phyloP scores from a whole-genome alignment of 2,113 vertebrate genomes.

The Agapornis roseicollis region DNA sequence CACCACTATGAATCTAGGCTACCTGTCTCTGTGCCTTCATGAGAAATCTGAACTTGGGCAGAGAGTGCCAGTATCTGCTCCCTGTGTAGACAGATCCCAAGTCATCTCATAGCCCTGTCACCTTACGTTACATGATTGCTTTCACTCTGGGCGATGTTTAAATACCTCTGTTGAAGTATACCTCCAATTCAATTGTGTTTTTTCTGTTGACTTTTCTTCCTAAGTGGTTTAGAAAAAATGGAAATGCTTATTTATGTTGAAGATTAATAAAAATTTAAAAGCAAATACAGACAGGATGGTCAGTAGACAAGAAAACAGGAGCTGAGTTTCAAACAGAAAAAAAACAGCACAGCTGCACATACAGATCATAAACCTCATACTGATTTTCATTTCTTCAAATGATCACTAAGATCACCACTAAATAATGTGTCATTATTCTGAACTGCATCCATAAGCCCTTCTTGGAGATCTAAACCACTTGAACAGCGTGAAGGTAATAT shows the following conservation, averaged over 20 bases:
- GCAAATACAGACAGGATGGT: not conserved
- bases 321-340: not conserved
- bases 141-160: not conserved
- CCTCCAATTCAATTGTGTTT: not conserved
- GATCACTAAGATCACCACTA: not conserved
- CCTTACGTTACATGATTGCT: not conserved
- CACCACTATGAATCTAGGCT: not conserved
- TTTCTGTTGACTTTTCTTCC: not conserved
- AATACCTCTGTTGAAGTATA: not conserved
- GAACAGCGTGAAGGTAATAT: accelerated
- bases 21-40: not conserved
- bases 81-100: not conserved
- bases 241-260: not conserved
- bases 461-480: not conserved
- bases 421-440: not conserved
- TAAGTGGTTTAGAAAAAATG: not conserved
- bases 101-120: not conserved
- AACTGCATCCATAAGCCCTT: not conserved
- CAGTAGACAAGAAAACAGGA: not conserved
- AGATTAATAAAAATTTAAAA: not conserved
- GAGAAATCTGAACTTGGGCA: not conserved
- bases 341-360: not conserved
- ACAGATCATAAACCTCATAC: not conserved
- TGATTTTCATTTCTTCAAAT: not conserved
- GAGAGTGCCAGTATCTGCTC: not conserved